Evolutionary conservation across 30 jellyfish, hydroid and myxozoan genomes (phyloP), one percentile per base, ranked within the genome.

Genomic region (Rhopilema esculentum): DNA sequence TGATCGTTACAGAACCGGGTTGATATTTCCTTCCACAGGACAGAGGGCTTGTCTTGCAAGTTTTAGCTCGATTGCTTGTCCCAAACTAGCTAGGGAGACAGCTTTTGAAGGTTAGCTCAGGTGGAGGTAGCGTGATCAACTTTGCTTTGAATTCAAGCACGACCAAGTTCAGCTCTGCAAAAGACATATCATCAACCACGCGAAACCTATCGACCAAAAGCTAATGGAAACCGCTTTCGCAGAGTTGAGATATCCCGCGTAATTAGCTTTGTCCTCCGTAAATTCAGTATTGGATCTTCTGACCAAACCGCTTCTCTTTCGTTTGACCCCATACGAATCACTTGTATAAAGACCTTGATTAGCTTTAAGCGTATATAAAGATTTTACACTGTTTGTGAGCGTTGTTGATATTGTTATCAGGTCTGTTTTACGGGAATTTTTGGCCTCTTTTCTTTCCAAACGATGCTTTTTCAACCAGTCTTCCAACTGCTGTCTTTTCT

Each of bases 381-480:
- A 27, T 67, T 85, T 87, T 33, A 75, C 88, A 62, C 27, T 85
- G 88, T 73, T 85, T 33, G 40, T 32, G 26, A 70, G 48, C 72
- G 79, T 16, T 22, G 84, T 82, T 26, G 88, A 40, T 48, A 75
- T 29, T 32, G 31, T 29, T 20, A 25, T 57, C 20, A 61, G 15
- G 76, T 57, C 26, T 19, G 49, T 49, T 25, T 30, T 76, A 8
- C 73, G 33, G 6, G 75, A 85, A 26, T 49, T 57, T 67, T 85
- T 85, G 31, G 71, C 79, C 6, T 75, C 77, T 64, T 85, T 85
- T 24, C 94, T 74, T 27, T 72, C 61, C 49, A 49, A 72, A 61
- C 94, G n/a, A 62, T 72, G 80, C 82, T 73, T 75, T 27, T 85
- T 85, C 72, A 85, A 49, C 94, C 94, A 85, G 27, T 75, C 80